Evolutionary conservation across 1,140 invertebrate species (phyloP).

Genomic region (Thaumetopoea pityocampa): DNA sequence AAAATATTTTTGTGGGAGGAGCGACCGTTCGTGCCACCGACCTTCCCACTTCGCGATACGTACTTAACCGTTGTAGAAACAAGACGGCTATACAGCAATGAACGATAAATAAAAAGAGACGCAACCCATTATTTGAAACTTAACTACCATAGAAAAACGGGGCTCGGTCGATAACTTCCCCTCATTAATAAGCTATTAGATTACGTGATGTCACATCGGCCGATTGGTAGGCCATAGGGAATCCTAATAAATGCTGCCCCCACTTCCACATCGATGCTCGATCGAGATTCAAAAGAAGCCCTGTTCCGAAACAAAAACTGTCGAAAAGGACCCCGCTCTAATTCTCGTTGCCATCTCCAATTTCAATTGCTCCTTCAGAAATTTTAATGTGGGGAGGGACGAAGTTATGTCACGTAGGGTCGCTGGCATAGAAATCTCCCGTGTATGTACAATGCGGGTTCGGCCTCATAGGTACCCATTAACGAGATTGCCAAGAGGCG

Average conservation of each 20-base stretch:
- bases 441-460: constrained; percentile 64
- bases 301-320: constrained; percentile 68
- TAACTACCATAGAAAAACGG: constrained; percentile 70
- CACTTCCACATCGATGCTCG: constrained; percentile 67
- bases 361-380: constrained; percentile 76
- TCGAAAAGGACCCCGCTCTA: constrained; percentile 70
- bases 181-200: constrained; percentile 75
- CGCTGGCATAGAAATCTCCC: constrained; percentile 49
- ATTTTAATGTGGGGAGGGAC: constrained; percentile 74
- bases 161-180: constrained; percentile 62
- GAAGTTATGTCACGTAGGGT: constrained; percentile 74
- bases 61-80: constrained; percentile 35
- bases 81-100: constrained; percentile 50
- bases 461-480: constrained; percentile 68
- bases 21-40: constrained; percentile 41
- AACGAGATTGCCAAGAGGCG: constrained; percentile 60
- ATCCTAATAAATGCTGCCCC: constrained; percentile 70
- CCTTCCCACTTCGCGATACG: constrained; percentile 56
- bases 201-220: constrained; percentile 60
- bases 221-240: constrained; percentile 70
- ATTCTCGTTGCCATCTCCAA: constrained; percentile 74
- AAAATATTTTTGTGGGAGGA: constrained; percentile 70
- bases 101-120: constrained; percentile 49
- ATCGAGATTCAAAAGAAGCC: constrained; percentile 72
- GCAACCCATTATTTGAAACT: constrained; percentile 61